Percentiles rank a stretch among this genome's conserved stretches.
phyloP scores from a whole-genome alignment of 2,797 vertebrate genomes.

The Gallinago solitaria region DNA sequence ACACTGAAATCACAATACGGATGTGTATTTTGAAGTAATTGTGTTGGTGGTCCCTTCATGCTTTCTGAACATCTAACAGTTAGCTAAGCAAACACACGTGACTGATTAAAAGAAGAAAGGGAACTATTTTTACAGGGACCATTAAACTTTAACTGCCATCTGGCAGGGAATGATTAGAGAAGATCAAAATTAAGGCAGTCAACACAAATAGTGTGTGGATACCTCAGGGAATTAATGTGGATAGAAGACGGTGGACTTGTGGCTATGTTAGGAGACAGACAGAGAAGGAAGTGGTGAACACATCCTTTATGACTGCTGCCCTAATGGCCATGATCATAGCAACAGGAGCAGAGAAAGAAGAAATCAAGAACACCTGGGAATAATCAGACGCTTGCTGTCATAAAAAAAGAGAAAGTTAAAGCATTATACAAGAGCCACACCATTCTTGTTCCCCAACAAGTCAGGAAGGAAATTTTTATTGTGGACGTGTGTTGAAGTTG shows the following conservation, averaged over 20 bases:
- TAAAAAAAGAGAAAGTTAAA: slow-evolving; percentile 79
- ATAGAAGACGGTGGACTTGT: slow-evolving; percentile 75
- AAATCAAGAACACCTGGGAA: slow-evolving; percentile 77
- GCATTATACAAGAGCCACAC: slow-evolving; percentile 70
- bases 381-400: slow-evolving; percentile 75
- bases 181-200: slow-evolving; percentile 85
- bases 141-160: slow-evolving; percentile 85
- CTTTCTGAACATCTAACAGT: slow-evolving; percentile 77
- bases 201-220: slow-evolving; percentile 80
- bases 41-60: slow-evolving; percentile 80
- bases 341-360: slow-evolving; percentile 67
- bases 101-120: slow-evolving; percentile 84
- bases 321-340: slow-evolving; percentile 77
- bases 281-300: slow-evolving; percentile 79
- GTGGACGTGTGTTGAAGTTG: slow-evolving; percentile 77
- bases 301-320: slow-evolving; percentile 76
- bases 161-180: slow-evolving; percentile 84
- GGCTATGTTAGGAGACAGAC: slow-evolving; percentile 78
- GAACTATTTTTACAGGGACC: slow-evolving; percentile 80
- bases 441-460: slow-evolving; percentile 68
- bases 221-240: slow-evolving; percentile 79
- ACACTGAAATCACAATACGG: slow-evolving; percentile 25
- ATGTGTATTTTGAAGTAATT: slow-evolving; percentile 71
- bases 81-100: slow-evolving; percentile 81
- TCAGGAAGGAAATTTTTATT: slow-evolving; percentile 81